These are phyloP conservation scores for Aramus guarauna DNA, from an alignment of 2,113 vertebrate genomes.

Conservation along the genomic window DNA sequence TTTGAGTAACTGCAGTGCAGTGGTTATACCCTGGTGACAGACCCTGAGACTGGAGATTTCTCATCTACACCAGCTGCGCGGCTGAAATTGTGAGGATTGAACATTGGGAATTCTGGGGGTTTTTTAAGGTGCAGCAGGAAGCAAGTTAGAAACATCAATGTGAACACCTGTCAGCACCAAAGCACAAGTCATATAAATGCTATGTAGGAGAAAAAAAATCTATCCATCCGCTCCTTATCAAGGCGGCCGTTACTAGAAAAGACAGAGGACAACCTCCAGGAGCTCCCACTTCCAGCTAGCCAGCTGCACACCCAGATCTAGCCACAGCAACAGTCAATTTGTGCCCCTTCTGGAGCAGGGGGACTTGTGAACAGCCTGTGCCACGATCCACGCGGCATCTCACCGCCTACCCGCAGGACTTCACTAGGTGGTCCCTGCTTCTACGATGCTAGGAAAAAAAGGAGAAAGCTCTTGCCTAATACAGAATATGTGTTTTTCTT, in stretches of 20 bases:
- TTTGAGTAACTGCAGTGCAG: not conserved
- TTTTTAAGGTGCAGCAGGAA: not conserved
- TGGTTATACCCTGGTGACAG: not conserved
- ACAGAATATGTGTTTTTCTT: not conserved
- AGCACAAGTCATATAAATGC: rapidly evolving
- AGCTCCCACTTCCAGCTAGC: not conserved
- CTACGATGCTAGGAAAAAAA: not conserved
- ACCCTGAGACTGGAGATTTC: not conserved
- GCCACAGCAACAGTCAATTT: not conserved
- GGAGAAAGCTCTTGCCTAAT: not conserved
- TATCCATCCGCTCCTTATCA: not conserved
- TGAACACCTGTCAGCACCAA: not conserved
- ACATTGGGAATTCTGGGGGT: not conserved
- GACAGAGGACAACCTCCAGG: not conserved
- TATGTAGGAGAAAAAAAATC: not conserved
- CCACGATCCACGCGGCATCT: not conserved
- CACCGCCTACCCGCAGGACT: not conserved
- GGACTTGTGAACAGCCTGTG: not conserved
- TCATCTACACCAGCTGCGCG: rapidly evolving
- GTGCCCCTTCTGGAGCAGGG: not conserved
- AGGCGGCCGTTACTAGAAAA: not conserved
- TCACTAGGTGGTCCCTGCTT: not conserved
- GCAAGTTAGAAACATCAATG: not conserved
- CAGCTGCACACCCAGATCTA: not conserved
- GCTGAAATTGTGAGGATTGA: not conserved